Percentiles rank a stretch among this genome's conserved stretches.
phyloP scores from a whole-genome alignment of 2,797 vertebrate genomes.

The Macrochelys suwanniensis region DNA sequence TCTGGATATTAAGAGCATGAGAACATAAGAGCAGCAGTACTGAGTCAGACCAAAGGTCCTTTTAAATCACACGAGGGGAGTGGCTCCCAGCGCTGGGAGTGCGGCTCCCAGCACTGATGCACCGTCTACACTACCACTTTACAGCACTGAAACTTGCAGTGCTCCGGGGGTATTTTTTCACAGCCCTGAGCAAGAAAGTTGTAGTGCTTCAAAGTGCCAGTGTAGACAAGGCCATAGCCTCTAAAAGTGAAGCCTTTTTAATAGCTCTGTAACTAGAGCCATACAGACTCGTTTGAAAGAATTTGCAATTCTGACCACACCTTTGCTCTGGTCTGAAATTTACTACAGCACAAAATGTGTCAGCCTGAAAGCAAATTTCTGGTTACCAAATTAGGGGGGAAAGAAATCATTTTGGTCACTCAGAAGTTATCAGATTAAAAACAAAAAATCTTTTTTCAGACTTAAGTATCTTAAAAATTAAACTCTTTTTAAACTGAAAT shows the following conservation, averaged over 20 bases:
- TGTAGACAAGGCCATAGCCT: neutral
- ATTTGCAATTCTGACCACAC: conserved; percentile 22
- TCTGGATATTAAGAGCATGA: neutral
- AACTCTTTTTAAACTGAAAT: conserved; percentile 59
- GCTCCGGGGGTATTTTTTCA: too few species aligned
- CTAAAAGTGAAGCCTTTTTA: neutral
- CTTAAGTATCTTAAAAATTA: conserved; percentile 56
- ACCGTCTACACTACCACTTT: too few species aligned
- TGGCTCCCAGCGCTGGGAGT: too few species aligned
- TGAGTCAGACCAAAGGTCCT: too few species aligned
- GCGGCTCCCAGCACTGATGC: too few species aligned
- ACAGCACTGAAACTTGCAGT: too few species aligned
- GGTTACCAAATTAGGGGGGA: conserved; percentile 8
- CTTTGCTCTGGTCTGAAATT: conserved; percentile 39
- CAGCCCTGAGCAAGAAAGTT: too few species aligned
- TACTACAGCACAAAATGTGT: conserved; percentile 19
- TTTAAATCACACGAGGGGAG: too few species aligned
- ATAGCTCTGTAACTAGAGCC: neutral
- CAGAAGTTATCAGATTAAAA: conserved; percentile 47
- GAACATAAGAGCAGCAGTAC: too few species aligned
- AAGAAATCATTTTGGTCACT: conserved; percentile 44
- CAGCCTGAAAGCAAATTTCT: neutral
- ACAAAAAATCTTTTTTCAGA: neutral
- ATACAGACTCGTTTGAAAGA: conserved; percentile 9
- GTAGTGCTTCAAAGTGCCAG: too few species aligned